A percentile compares a stretch with the other conserved stretches of the same genome.
phyloP scores from a whole-genome alignment of 2,113 vertebrate genomes.

The Tenebrosternarchus preto region DNA sequence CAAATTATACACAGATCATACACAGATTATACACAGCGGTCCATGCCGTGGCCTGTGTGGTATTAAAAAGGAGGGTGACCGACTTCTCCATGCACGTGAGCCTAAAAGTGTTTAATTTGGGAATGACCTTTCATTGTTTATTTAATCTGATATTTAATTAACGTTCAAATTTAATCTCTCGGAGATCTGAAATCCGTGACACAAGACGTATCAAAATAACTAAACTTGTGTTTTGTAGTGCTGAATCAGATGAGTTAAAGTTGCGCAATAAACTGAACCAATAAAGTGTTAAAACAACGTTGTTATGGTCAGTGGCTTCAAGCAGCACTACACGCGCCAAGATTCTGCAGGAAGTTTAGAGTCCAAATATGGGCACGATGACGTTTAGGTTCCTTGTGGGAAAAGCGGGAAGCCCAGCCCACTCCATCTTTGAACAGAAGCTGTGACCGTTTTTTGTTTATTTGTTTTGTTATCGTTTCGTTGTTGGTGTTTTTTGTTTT shows the following conservation, averaged over 20 bases:
- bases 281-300: background rate
- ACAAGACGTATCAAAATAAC: background rate
- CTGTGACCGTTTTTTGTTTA: background rate
- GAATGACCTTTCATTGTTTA: too few relatives aligned
- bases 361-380: constrained; percentile 72
- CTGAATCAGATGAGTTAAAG: constrained; percentile 9
- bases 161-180: background rate
- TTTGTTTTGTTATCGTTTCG: too few relatives aligned
- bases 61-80: too few relatives aligned
- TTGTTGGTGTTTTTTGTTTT: background rate
- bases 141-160: too few relatives aligned
- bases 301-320: constrained; percentile 4
- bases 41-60: too few relatives aligned
- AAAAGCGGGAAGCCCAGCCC: constrained; percentile 69
- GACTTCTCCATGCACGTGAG: too few relatives aligned
- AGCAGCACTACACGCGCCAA: background rate
- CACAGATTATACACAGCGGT: too few relatives aligned
- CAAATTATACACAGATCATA: too few relatives aligned
- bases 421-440: constrained; percentile 8
- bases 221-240: background rate
- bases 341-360: constrained; percentile 63
- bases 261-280: constrained; percentile 6
- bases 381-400: constrained; percentile 67
- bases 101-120: too few relatives aligned
- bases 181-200: background rate